Base-by-base conservation (phyloP, 2,888 invertebrate species). In the Lepidonotus clava region DNA sequence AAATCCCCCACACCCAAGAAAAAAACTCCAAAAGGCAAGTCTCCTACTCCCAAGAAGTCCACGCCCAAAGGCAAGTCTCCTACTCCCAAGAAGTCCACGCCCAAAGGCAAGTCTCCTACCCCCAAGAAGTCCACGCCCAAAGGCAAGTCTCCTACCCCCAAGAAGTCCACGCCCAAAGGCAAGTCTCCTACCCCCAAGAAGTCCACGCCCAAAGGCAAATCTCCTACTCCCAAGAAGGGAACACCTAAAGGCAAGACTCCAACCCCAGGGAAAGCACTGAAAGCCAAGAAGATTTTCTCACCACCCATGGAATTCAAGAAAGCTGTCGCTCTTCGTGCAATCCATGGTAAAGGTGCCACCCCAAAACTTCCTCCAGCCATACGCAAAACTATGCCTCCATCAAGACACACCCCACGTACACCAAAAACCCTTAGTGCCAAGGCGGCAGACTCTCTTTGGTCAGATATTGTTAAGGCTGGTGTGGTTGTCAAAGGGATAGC, bases 331-430 rank as follows among this genome's bases (percentile, higher is more conserved):
- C 86, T 91, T 24, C 87, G 92, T 87, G 93, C 93, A 28, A 92
- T 93, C 83, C 92, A 91, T 89, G 92, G 92, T 21, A 92, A 92
- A 87, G 66, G 84, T n/a, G 91, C 91, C 0, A 92, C 92, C 21
- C 93, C 93, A 6, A 91, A 90, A 66, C 85, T 92, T 85, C 89
- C 90, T 56, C 53, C 87, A 21, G 51, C 87, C 4, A 24, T 85
- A 18, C 87, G 80, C 18, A 66, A 61, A 67, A 34, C 34, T 1
- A 80, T 80, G 80, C 80, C 80, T 34, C 76, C 67, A 36, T 28
- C 41, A 4, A 80, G 80, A 32, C 80, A 46, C 5, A 80, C 80
- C 4, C 51, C 86, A 34, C 21, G 76, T 4, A 41, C 36, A 11
- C 41, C 14, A 6, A 83, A 83, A 6, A 24, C 41, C 18, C 18